Base-by-base conservation (phyloP, 2,888 invertebrate genomes). In the Andrena flavipes region DNA sequence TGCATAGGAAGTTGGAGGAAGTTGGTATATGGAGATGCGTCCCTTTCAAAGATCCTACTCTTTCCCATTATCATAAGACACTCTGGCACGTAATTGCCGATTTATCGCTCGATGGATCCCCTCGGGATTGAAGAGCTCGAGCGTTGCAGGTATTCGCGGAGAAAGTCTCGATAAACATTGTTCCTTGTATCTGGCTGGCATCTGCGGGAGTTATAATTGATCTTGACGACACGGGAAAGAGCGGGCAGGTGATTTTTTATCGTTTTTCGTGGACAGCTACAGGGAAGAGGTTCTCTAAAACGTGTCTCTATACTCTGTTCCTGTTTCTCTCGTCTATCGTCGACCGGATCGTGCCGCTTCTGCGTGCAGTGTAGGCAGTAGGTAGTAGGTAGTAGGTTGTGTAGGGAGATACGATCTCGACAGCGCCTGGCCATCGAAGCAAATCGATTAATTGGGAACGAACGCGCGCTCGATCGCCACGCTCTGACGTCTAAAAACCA, bases 371-470 rank as follows among this genome's bases (percentile, higher is more conserved):
- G 70, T 64, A 70, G 63, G 72, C 49, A 35, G 64, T 23, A 67
- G 82, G 68, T 35, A 75, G 74, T 42, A 70, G 78, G 64, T 48
- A 84, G 80, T 83, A 80, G 78, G 78, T 67, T 82, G 79, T 82
- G 72, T 84, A 87, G 71, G 80, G 72, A 81, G 88, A 90, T 90
- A 88, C 70, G 78, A 88, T 89, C 90, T 89, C 78, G 85, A 86
- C 82, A 86, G 82, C 77, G 82, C 56, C 76, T 84, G 82, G 74
- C 80, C 85, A 84, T 87, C 86, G 85, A 89, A 88, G 88, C 87
- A 88, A 82, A 89, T 88, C 88, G 87, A 89, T 89, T 89, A 89
- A 89, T 88, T 89, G 88, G 80, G 75, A 82, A 78, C 80, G 84
- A 82, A 72, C 73, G 82, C 80, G 79, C 82, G 79, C 69, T 70